Evolutionary conservation across 2,797 vertebrate genomes (phyloP), one percentile per base, ranked within the genome.

Genomic region (Gymnodraco acuticeps): DNA sequence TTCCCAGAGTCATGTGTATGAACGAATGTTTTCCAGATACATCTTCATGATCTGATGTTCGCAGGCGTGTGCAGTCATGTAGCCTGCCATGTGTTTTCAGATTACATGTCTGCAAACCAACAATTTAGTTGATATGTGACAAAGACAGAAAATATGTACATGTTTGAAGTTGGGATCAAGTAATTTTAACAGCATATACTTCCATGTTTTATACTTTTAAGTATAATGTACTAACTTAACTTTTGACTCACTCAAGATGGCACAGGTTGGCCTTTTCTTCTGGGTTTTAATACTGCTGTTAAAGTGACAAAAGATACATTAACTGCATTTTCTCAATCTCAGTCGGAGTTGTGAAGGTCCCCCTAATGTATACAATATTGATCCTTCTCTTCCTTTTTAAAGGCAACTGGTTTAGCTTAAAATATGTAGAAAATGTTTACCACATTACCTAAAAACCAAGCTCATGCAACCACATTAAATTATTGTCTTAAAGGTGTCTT

Each of bases 1-100:
- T 46, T 70, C 56, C 50, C 20, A 10, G 61, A 73, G 63, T 65
- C 81, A 48, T n/a, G 16, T 51, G 27, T 31, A 14, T 27, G 41
- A 69, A 45, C 4, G 3, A 16, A 27, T 50, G 65, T 77, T 77
- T 73, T 58, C 7, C 11, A 31, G 54, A 60, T 62, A 64, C 58
- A 84, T 81, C 74, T 67, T 60, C 41, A 58, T 78, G 68, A 88
- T 91, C 69, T 84, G 71, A 72, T 81, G 82, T 77, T 74, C 60
- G 43, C 75, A 66, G 81, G 66, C 88, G 0, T 87, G 91, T 93
- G 81, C 56, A 64, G 86, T 94, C 91, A 87, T 86, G 92, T 75
- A 67, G 77, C 76, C 43, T 20, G 59, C n/a, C 55, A 20, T 91
- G 81, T 84, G 73, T 77, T 88, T 88, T 75, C 53, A 77, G 78